These are phyloP conservation scores for Ptychodera flava DNA, from an alignment of 35 echinoderm and acorn worm species.

Conservation along the genomic window DNA sequence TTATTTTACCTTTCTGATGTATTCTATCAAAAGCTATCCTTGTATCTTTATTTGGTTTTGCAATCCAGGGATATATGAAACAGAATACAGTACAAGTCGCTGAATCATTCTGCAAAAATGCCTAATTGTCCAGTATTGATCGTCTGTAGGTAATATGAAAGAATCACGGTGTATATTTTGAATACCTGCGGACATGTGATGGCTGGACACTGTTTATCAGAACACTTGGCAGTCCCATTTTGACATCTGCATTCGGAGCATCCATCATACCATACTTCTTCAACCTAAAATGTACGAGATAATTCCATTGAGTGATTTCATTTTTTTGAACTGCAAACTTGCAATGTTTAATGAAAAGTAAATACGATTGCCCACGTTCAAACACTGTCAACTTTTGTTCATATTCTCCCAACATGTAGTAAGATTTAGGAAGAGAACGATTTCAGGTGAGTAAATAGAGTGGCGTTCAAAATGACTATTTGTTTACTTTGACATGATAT, in stretches of 20 bases:
- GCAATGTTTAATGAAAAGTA: background rate
- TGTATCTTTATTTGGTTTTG: background rate
- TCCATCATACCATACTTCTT: constrained; percentile 27
- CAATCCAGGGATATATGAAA: background rate
- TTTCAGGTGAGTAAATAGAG: too few relatives aligned
- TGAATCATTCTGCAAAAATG: background rate
- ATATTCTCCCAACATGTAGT: too few relatives aligned
- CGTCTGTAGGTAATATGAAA: background rate
- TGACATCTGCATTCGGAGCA: constrained; percentile 22
- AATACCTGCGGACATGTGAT: background rate
- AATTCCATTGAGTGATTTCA: too few relatives aligned
- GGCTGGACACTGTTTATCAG: background rate
- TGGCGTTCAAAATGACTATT: too few relatives aligned
- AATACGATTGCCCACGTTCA: background rate
- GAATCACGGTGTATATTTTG: background rate
- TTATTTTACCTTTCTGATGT: background rate
- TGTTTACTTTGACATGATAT: too few relatives aligned
- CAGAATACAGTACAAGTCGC: background rate
- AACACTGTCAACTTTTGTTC: background rate
- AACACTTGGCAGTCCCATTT: constrained; percentile 10
- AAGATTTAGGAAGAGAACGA: too few relatives aligned
- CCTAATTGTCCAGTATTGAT: background rate
- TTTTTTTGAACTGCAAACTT: too few relatives aligned
- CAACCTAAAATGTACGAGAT: background rate
- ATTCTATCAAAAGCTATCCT: background rate